A percentile compares a stretch with the other conserved stretches of the same genome.
Evolutionary conservation across 2,113 vertebrate species (phyloP).

Genomic region (Solea senegalensis): DNA sequence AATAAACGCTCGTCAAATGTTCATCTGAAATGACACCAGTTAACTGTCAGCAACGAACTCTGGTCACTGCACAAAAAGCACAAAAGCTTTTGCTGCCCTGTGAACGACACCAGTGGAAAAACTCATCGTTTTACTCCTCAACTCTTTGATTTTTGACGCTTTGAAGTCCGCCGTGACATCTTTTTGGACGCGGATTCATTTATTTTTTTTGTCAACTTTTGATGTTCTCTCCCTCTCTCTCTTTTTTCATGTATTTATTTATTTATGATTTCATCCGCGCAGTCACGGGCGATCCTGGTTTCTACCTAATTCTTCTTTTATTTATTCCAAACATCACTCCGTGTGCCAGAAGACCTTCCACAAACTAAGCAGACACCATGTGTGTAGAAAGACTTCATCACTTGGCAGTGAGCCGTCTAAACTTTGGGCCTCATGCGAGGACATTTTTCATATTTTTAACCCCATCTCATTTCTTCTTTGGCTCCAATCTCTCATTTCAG

Average conservation of each 20-base stretch:
- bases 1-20: conserved; percentile 16
- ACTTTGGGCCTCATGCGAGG: neutral
- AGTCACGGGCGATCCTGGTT: neutral
- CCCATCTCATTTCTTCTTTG: neutral
- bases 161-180: too few species aligned
- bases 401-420: neutral
- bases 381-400: neutral
- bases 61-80: too few species aligned
- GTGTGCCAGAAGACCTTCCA: too few species aligned
- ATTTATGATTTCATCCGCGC: neutral
- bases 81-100: neutral
- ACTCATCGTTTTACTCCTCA: too few species aligned
- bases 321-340: neutral
- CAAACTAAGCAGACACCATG: neutral
- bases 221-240: neutral
- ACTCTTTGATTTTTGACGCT: neutral
- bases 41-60: conserved; percentile 36
- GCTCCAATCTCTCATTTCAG: too few species aligned
- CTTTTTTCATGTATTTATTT: neutral
- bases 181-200: too few species aligned
- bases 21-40: conserved; percentile 19
- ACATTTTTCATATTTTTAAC: neutral
- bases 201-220: neutral
- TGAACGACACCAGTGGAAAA: neutral
- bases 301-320: neutral